Evolutionary conservation across 2,797 vertebrate species (phyloP), one percentile per base, ranked within the genome.

Genomic region (Aulostomus chinensis): DNA sequence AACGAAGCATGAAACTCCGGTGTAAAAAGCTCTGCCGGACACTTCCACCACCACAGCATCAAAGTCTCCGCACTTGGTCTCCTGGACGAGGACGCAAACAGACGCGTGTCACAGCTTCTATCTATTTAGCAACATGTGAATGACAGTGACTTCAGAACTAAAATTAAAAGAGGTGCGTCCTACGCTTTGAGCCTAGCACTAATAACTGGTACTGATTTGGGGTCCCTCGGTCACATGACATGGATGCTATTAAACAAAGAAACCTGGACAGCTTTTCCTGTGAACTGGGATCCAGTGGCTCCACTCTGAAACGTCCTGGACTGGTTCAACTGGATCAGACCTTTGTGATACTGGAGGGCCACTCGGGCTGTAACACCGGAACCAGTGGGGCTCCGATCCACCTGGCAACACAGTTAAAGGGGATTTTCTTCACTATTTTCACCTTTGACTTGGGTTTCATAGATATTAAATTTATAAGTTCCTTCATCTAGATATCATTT

Each of bases 301-400:
- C 93, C 94, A 26, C 94, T 98, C 81, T 79, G 77, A 63, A 99
- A 99, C 9, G 70, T 87, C 83, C 96, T 92, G 62, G 69, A 91
- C 88, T 96, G 93, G 46, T 91, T 86, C 66, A 97, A 84, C 58
- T 75, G 73, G 65, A 98, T 91, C 56, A 94, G 88, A 22, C 95
- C 94, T 88, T 94, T 98, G 50, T 94, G 93, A 76, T 93, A 91
- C 67, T 98, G 96, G 39, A 98, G 85, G 75, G 97, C 96, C 39
- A 99, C 89, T 34, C 96, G 93, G 26, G 96, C 96, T 0, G 95
- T 98, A 43, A 98, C 96, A 2, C 96, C 97, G 0, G 96, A 99
- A 11, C 96, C 96, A 0, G 94, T 96, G 0, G 97, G 96, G 59
- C 97, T 97, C 47, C 96, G 88, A 75, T 99, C 97, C 59, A 98